Evolutionary conservation across 2,113 vertebrate species (phyloP), one percentile per base, ranked within the genome.

Genomic region (Vimba vimba): DNA sequence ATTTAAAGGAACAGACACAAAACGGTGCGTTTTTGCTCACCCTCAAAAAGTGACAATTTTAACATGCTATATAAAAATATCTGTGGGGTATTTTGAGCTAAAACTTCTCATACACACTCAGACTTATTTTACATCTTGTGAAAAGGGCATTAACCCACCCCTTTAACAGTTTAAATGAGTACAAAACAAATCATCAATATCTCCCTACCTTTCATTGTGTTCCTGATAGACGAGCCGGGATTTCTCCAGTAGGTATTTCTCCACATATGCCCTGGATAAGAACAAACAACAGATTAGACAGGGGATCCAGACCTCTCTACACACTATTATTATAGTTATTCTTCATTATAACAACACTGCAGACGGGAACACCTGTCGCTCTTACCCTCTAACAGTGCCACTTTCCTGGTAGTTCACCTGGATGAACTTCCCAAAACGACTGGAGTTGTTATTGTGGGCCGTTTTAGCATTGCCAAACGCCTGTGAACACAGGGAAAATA

Each of bases 381-480:
- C 96, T 99, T 91, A 99, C 98, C 98, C 98, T 89, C 98, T 93
- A 73, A 99, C 98, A 0, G 97, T 98, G 93, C 98, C 98, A 0
- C 97, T 99, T 95, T 99, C 98, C 93, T 98, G 97, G 90, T 99
- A 99, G 91, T 99, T 99, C 90, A 99, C 98, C 93, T 99, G 98
- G 90, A 99, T 99, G 93, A 99, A 99, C 86, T 99, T 99, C 85
- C 98, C 98, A 79, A 99, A 99, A 86, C 98, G 97, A 91, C 98
- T 99, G 0, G 98, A 99, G 93, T 99, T 99, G 94, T 99, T 99
- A 90, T 99, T 99, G 88, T 99, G 98, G 21, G 98, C 98, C 0
- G 98, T 99, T 93, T 99, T 99, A 2, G 98, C 98, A 66, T 99
- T 99, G 89, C 98, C 98, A 95, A 99, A 99, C 0, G 98, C 98